phyloP scores from a whole-genome alignment of 2,888 invertebrate genomes.

The Siphonodentalium dalli region DNA sequence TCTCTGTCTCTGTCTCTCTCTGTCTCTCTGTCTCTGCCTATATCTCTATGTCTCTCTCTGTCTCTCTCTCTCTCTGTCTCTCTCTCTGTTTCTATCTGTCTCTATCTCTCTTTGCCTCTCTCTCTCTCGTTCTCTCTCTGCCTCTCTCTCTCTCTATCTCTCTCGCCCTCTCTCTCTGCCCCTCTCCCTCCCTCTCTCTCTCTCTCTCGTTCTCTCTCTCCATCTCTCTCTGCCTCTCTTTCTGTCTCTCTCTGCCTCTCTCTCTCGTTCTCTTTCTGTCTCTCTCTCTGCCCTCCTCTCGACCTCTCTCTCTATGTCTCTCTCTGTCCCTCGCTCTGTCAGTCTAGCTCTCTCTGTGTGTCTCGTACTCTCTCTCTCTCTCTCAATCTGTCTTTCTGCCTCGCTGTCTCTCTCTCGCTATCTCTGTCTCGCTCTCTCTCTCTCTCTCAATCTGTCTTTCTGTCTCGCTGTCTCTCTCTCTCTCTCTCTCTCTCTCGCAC shows the following conservation, averaged over 20 bases:
- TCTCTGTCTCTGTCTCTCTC: conserved; percentile 10
- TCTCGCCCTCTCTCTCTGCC: conserved; percentile 3
- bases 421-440: conserved; percentile 18
- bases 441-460: too few species aligned
- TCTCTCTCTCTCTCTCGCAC: too few species aligned
- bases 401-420: conserved; percentile 8
- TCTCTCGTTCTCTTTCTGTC: not conserved
- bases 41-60: conserved; percentile 9
- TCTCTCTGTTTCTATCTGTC: not conserved
- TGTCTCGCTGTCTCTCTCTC: too few species aligned
- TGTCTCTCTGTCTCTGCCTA: conserved; percentile 1
- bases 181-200: not conserved
- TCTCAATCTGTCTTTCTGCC: conserved; percentile 4
- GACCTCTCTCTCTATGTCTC: not conserved
- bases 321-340: conserved; percentile 7
- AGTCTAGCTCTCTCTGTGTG: conserved; percentile 12
- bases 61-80: conserved; percentile 10
- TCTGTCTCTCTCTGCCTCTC: not conserved
- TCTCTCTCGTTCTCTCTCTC: conserved; percentile 1
- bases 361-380: conserved; percentile 3
- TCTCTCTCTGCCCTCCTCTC: conserved; percentile 4
- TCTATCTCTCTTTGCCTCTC: conserved; percentile 3
- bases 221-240: not conserved
- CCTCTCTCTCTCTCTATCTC: conserved; percentile 9
- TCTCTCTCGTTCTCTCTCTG: conserved; percentile 1